These are phyloP conservation scores for Graphium colonna DNA, from an alignment of 2,888 invertebrate species.

Conservation along the genomic window DNA sequence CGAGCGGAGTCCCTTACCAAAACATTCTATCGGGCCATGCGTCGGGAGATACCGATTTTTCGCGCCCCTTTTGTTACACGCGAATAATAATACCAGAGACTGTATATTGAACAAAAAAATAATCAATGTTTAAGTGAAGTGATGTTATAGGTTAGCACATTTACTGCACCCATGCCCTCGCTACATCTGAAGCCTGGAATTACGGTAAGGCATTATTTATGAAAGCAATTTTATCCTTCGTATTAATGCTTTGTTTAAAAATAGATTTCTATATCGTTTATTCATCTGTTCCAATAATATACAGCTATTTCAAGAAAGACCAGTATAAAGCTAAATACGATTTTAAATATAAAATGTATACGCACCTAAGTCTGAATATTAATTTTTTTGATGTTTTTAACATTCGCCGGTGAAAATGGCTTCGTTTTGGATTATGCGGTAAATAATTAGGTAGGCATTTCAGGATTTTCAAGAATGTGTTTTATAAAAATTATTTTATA, in stretches of 20 bases:
- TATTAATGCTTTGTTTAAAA: conserved; percentile 50
- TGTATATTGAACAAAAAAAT: conserved; percentile 30
- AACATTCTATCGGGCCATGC: conserved; percentile 64
- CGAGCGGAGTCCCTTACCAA: conserved; percentile 43
- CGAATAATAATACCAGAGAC: conserved; percentile 40
- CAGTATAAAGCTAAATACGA: not conserved
- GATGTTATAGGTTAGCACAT: conserved; percentile 29
- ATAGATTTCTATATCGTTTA: conserved; percentile 40
- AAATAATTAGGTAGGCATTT: not conserved
- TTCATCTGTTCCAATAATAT: conserved; percentile 15
- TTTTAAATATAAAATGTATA: not conserved
- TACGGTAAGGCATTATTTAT: conserved; percentile 57
- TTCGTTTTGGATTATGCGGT: not conserved
- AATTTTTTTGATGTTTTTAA: not conserved
- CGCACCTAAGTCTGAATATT: not conserved
- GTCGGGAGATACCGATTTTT: conserved; percentile 56
- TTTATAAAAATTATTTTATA: not conserved
- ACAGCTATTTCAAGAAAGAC: conserved; percentile 5
- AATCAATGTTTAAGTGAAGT: conserved; percentile 59
- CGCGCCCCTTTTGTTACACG: conserved; percentile 54
- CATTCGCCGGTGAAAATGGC: not conserved
- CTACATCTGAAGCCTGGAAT: conserved; percentile 74
- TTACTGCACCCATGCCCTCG: conserved; percentile 63
- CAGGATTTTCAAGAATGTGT: not conserved
- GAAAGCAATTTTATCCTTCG: conserved; percentile 26